Conservation (phyloP, 2,797 vertebrate species). For the Acridotheres tristis region DNA sequence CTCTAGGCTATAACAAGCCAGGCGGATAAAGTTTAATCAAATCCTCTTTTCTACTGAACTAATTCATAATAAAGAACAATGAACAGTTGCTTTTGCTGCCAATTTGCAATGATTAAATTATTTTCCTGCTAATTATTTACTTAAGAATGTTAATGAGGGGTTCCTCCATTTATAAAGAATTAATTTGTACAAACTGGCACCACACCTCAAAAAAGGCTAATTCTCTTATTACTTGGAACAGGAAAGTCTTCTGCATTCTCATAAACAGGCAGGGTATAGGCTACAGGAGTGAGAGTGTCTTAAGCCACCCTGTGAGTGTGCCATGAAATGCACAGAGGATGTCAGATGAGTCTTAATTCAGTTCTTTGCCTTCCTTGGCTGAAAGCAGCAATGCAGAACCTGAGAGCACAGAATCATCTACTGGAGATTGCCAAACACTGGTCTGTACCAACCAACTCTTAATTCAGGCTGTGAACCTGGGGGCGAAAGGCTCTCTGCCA, state of each 20-base stretch:
- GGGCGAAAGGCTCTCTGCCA: neutral
- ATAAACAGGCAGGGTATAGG: neutral
- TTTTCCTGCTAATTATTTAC: neutral
- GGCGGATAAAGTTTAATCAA: neutral
- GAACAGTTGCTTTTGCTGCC: neutral
- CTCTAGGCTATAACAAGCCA: neutral
- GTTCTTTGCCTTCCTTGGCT: neutral
- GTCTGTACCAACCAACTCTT: neutral
- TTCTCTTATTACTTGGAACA: neutral
- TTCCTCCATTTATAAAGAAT: neutral
- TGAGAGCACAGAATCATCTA: neutral
- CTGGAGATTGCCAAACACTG: neutral
- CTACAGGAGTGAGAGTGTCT: neutral
- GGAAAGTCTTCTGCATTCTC: neutral
- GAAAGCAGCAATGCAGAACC: neutral
- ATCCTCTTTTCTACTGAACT: neutral
- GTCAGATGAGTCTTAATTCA: neutral
- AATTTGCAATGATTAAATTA: neutral
- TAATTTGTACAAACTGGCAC: neutral
- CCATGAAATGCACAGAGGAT: neutral
- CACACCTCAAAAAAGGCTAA: neutral
- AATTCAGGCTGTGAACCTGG: neutral
- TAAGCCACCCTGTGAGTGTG: accelerated
- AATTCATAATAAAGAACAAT: neutral
- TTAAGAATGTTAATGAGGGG: neutral